Percentiles rank a stretch among this genome's conserved stretches.
These are phyloP conservation scores for Lerema accius DNA, from an alignment of 1,140 invertebrate genomes.

Conservation along the genomic window DNA sequence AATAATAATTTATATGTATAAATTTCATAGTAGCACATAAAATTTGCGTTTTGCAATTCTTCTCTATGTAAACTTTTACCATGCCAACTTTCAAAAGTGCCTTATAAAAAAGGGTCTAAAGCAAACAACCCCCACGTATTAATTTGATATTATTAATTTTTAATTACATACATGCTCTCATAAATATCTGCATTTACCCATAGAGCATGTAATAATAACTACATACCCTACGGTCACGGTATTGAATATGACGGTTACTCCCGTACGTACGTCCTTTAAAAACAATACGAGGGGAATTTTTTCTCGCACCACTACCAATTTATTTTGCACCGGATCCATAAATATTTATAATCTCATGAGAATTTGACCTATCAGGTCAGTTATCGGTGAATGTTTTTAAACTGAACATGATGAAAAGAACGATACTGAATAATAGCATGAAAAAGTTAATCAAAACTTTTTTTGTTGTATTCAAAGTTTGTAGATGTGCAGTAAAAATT, in stretches of 20 bases:
- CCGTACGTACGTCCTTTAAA: slow-evolving; percentile 39
- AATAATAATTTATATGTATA: too few species aligned
- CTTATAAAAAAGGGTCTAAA: too few species aligned
- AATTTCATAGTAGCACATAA: too few species aligned
- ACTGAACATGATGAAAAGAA: neutral
- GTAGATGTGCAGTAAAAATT: too few species aligned
- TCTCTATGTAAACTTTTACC: too few species aligned
- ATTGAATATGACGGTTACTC: slow-evolving; percentile 2
- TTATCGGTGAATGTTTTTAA: slow-evolving; percentile 1
- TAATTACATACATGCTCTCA: too few species aligned
- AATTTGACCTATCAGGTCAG: slow-evolving; percentile 45
- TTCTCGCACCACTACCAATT: slow-evolving; percentile 41
- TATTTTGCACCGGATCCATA: slow-evolving; percentile 64
- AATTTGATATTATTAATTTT: too few species aligned
- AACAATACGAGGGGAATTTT: slow-evolving; percentile 53
- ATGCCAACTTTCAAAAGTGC: too few species aligned
- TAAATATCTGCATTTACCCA: too few species aligned
- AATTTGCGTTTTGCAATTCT: too few species aligned
- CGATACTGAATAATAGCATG: neutral
- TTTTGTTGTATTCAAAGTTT: neutral
- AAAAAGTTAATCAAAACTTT: neutral
- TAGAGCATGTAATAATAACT: neutral
- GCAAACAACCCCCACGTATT: too few species aligned
- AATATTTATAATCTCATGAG: slow-evolving; percentile 60
- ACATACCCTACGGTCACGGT: slow-evolving; percentile 8